phyloP scores from a whole-genome alignment of 2,797 vertebrate species.

The Hemitrygon akajei region DNA sequence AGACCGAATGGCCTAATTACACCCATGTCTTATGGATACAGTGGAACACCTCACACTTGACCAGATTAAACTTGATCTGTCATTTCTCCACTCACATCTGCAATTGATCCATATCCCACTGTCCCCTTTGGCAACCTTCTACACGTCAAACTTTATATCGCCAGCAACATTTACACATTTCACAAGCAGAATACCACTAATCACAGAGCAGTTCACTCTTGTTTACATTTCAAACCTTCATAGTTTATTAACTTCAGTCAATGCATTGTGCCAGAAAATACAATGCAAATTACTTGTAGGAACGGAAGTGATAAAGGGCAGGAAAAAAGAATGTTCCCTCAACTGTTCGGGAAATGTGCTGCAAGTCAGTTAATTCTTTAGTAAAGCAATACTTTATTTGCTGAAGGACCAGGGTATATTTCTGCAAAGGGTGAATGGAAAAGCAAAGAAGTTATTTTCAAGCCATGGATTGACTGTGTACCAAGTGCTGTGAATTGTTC shows the following conservation, averaged over 20 bases:
- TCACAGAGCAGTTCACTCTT: neutral
- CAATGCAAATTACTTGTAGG: neutral
- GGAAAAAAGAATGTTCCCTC: neutral
- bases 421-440: neutral
- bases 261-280: neutral
- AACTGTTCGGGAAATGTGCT: neutral
- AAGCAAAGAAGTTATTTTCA: neutral
- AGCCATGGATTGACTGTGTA: too few relatives aligned
- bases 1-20: too few relatives aligned
- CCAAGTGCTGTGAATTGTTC: neutral
- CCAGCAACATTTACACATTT: too few relatives aligned
- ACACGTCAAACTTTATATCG: too few relatives aligned
- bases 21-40: too few relatives aligned
- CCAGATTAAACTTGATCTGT: too few relatives aligned
- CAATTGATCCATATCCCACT: too few relatives aligned
- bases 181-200: too few relatives aligned
- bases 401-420: neutral
- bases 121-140: too few relatives aligned
- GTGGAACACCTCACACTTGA: too few relatives aligned
- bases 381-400: neutral
- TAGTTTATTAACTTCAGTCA: neutral
- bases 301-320: too few relatives aligned
- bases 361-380: neutral
- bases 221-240: neutral
- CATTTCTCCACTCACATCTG: too few relatives aligned